Conservation (phyloP, 1,140 invertebrate genomes). For the Kradibia gibbosae region DNA sequence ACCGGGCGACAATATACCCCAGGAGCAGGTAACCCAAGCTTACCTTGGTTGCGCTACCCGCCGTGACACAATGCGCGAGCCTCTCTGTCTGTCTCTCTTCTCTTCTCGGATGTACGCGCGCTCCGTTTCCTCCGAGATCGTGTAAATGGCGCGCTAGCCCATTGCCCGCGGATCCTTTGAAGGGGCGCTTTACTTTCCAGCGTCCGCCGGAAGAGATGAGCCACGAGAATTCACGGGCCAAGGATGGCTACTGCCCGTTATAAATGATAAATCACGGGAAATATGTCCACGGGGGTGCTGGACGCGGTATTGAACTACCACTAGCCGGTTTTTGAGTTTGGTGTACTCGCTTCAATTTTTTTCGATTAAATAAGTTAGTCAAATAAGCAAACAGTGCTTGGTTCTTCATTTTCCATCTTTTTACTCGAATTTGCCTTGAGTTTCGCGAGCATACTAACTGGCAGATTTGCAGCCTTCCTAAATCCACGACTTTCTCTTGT, state of each 20-base stretch:
- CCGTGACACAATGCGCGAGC: constrained; percentile 33
- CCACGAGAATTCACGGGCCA: neutral
- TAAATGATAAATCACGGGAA: neutral
- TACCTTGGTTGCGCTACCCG: constrained; percentile 51
- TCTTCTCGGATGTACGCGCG: constrained; percentile 35
- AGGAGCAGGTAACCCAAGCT: constrained; percentile 57
- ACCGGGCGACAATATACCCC: constrained; percentile 50
- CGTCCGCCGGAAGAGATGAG: constrained; percentile 20
- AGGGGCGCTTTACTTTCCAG: constrained; percentile 3
- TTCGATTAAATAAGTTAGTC: too few species aligned
- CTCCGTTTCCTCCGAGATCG: constrained; percentile 15
- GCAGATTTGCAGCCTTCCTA: too few species aligned
- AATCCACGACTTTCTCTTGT: too few species aligned
- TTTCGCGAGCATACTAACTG: too few species aligned
- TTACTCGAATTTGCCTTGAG: too few species aligned
- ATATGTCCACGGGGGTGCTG: neutral
- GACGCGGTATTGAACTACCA: too few species aligned
- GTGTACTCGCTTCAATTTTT: too few species aligned
- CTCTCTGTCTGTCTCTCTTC: constrained; percentile 41
- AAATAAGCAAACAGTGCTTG: too few species aligned
- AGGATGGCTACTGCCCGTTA: neutral
- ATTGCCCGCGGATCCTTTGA: neutral
- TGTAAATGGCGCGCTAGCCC: constrained; percentile 51
- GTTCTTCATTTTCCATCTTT: too few species aligned
- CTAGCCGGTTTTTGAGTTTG: too few species aligned